Evolutionary conservation across 2,113 vertebrate species (phyloP), one percentile per base, ranked within the genome.

Genomic region (Brachypodius melanocephalos): DNA sequence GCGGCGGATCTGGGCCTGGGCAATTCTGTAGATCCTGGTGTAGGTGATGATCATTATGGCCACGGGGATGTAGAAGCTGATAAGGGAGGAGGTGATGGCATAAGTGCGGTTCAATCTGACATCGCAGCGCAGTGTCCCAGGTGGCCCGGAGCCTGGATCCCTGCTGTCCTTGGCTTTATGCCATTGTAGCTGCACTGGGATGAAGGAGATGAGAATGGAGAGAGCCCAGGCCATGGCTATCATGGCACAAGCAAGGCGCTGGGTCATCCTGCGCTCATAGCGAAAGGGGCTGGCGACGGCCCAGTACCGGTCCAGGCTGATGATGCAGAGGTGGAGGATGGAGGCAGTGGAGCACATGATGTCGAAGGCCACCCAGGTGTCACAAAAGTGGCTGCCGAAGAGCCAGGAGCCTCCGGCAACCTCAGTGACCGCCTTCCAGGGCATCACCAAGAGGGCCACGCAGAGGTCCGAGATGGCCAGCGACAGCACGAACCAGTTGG

Each of bases 221-320:
- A 98, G 97, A 3, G 97, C 97, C 98, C 98, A 98, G 24, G 98
- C 98, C 77, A 94, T 19, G 3, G 96, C 98, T 26, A 98, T 98
- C 98, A 98, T 98, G 36, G 98, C 68, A 5, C 98, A 98, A 24
- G 98, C 98, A 43, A 98, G 97, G 17, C 94, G 89, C 66, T 83
- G 98, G 0, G 98, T 98, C 98, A 98, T 98, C 69, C 98, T 98
- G 8, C 97, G 98, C 96, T 98, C 97, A 2, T 98, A 98, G 59
- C 96, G 97, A 59, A 98, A 98, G 34, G 98, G 98, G 80, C 98
- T 98, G 66, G 98, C 95, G 2, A 98, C 98, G 92, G 98, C 98
- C 98, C 98, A 98, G 96, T 98, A 98, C 25, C 98, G 95, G 93
- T 99, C 98, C 94, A 99, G 96, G 82, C 98, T 98, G 95, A 98